Evolutionary conservation across 1,140 invertebrate species (phyloP), one percentile per base, ranked within the genome.

Genomic region (Drosophila gunungcola): DNA sequence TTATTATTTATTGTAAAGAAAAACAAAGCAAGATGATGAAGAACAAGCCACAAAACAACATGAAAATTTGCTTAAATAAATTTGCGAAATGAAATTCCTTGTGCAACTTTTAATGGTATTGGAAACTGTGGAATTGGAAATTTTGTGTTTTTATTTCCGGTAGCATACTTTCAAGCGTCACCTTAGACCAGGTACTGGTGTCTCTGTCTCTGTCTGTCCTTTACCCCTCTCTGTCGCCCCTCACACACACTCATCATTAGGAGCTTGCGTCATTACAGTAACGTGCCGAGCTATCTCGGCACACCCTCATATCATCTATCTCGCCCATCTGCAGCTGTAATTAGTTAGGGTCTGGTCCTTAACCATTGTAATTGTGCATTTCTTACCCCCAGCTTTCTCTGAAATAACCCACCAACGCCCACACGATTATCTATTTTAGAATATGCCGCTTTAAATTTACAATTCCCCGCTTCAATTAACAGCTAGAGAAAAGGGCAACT

Each of bases 1-100:
- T 86, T 86, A 86, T 85, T 85, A 80, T 78, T 89, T 88, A 83
- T 89, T 90, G 78, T 84, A 88, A 85, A 88, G 73, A 86, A 81
- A 80, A 51, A 41, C 46, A 60, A 46, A 78, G 62, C 69, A 80
- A 80, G 57, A 68, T 62, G 69, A 76, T 52, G 45, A 62, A 61
- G 13, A 61, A 57, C 52, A 43, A 68, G 61, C 39, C 73, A 73
- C 49, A 73, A 64, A 60, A 63, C 82, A 63, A 76, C 64, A 78
- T 49, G 62, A 80, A 77, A 81, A 55, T 85, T 85, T 89, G 86
- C 78, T 90, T 86, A 64, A 90, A 90, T 86, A 86, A 90, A 90
- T 86, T 86, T 86, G 68, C 68, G 67, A 76, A 83, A 88, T 88
- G 58, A 88, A 88, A 83, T 89, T 80, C 73, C 38, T 46, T 83